Evolutionary conservation across 1,140 invertebrate genomes (phyloP), one percentile per base, ranked within the genome.

Genomic region (Zaprionus gabonicus): DNA sequence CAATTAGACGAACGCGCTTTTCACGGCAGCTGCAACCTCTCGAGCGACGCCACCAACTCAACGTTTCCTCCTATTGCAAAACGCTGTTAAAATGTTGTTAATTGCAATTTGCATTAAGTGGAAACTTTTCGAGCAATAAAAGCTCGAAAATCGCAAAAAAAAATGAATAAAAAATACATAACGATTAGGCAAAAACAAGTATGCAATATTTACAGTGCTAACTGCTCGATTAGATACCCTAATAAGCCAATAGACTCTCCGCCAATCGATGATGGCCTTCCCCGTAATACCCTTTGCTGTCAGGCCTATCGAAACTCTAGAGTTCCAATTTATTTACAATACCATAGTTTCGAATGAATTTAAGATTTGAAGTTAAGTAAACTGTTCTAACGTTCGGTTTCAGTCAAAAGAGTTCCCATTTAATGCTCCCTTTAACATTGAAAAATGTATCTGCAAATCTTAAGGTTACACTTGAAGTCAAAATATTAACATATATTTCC

Each of bases 31-130:
- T 69, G 56, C 57, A 57, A 34, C 36, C 28, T 34, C 38, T 67
- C 23, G 12, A 63, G 41, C 41, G 41, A 49, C 20, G 23, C 41
- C 13, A 46, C 41, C n/a, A 46, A 46, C n/a, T 17, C 46, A 20
- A 41, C 64, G 25, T 65, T 76, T 76, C 62, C 68, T 76, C 56
- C 68, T 76, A 77, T 86, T 67, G 72, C 83, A 69, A 87, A 51
- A 51, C 46, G n/a, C 20, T 51, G 46, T 51, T 51, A 51, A 51
- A 82, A 82, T 77, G 57, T 57, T 82, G 83, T 81, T 86, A 87
- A 86, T 87, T 80, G 71, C 71, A 86, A 80, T 85, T 82, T 76
- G 67, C 76, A 79, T 78, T 58, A 62, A 57, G 55, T 65, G 51
- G 55, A 83, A 77, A 76, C 73, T 71, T 63, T 71, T 71, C 69